Evolutionary conservation across 2,888 invertebrate genomes (phyloP), one percentile per base, ranked within the genome.

Genomic region (Graphium colonna): DNA sequence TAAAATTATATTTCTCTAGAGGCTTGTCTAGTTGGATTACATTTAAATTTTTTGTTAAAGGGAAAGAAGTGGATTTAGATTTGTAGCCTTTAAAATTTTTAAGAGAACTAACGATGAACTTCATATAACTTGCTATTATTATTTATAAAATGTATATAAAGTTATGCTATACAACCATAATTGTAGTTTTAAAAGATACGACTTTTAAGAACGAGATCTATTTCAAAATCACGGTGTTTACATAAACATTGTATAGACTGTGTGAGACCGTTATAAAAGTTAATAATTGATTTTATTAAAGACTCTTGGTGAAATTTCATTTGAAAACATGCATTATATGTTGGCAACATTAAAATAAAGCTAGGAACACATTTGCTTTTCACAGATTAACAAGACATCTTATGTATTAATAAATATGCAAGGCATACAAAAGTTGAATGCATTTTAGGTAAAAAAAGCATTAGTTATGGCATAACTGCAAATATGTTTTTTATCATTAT

Each of bases 301-400:
- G 5, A 21, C 3, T 5, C 21, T 21, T 21, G 2, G 21, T n/a
- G 5, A 21, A 21, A 21, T 21, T 21, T 21, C 21, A 21, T 21
- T 21, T 2, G 5, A 21, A 21, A 21, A 21, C 2, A 5, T 21
- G 21, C 21, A 21, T 21, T 21, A 21, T 21, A 42, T n/a, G n/a
- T 28, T 43, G 28, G n/a, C 33, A 33, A 33, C 17, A 45, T 45
- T 40, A 39, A 28, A 47, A 15, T 47, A 47, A 39, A 39, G 26
- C 47, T 47, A 47, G 39, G 47, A 47, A 47, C 47, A 39, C 33
- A 46, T 39, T 47, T 21, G 1, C 3, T 31, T 31, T 31, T 31
- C 5, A 31, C 31, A 31, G 31, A 9, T 9, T 9, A 31, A 31
- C 1, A 31, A 31, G 9, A 31, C 31, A 9, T 31, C 31, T 9